Evolutionary conservation across 1,140 invertebrate species (phyloP).

Genomic region (Meloidogyne floridensis): DNA sequence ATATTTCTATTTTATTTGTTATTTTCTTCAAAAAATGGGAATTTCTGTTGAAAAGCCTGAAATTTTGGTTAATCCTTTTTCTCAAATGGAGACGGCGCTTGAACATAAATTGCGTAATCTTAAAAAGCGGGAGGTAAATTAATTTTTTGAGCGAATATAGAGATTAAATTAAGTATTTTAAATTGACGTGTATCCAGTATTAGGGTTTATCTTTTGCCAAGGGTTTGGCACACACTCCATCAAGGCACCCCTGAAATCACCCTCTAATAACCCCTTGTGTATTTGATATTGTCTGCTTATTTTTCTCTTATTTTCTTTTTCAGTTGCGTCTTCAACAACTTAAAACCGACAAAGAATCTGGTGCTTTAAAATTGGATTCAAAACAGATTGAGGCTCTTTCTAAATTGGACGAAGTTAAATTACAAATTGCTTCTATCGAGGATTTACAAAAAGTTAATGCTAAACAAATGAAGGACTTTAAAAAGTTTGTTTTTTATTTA

Average conservation of each 20-base stretch:
- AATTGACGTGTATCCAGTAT: too few species aligned
- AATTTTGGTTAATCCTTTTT: conserved; percentile 31
- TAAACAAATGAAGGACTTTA: conserved; percentile 33
- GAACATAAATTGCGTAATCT: conserved; percentile 43
- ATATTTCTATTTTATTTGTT: not conserved
- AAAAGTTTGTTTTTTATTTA: conserved; percentile 13
- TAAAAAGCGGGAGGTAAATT: conserved; percentile 31
- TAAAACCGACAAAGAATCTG: conserved; percentile 16
- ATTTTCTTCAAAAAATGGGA: not conserved
- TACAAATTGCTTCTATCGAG: conserved; percentile 36
- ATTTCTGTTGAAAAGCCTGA: conserved; percentile 5
- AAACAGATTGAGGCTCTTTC: conserved; percentile 37
- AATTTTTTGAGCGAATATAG: not conserved
- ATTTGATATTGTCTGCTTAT: too few species aligned
- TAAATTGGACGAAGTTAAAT: conserved; percentile 36
- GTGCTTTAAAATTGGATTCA: conserved; percentile 2
- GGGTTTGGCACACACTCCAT: too few species aligned
- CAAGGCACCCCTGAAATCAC: too few species aligned
- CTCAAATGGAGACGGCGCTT: conserved; percentile 31
- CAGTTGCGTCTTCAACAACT: conserved; percentile 26
- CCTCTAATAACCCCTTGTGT: too few species aligned
- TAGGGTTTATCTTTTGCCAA: too few species aligned
- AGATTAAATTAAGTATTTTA: too few species aligned
- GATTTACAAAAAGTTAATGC: conserved; percentile 34
- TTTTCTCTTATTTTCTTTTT: not conserved